A percentile compares a stretch with the other conserved stretches of the same genome.
Evolutionary conservation across 1,140 invertebrate genomes (phyloP).

Genomic region (Pygmarrhopalites habei): DNA sequence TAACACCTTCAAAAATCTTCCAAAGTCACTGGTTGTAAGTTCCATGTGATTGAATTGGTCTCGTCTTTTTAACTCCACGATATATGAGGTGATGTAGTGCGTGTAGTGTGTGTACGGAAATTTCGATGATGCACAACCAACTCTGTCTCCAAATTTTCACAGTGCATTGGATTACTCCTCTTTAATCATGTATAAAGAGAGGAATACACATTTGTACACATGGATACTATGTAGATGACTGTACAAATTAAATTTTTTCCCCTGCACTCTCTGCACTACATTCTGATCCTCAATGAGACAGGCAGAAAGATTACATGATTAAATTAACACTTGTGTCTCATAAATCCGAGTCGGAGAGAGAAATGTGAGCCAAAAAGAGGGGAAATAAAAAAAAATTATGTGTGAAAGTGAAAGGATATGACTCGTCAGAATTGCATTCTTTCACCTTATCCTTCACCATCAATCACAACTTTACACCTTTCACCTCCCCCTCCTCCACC

Average conservation of each 20-base stretch:
- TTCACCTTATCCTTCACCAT: neutral
- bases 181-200: neutral
- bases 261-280: neutral
- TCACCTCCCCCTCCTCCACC: neutral
- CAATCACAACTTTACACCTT: neutral
- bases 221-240: neutral
- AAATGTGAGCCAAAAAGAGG: too few relatives aligned
- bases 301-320: neutral
- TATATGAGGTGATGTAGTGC: too few relatives aligned
- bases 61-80: too few relatives aligned
- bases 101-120: too few relatives aligned
- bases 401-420: neutral
- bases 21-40: too few relatives aligned
- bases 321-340: conserved; percentile 8
- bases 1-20: too few relatives aligned
- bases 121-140: too few relatives aligned
- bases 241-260: neutral
- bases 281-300: neutral
- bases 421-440: neutral
- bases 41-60: too few relatives aligned
- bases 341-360: too few relatives aligned
- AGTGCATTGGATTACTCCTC: neutral
- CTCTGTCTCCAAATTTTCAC: neutral
- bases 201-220: neutral
- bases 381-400: too few relatives aligned